Percentiles rank a stretch among this genome's conserved stretches.
These are phyloP conservation scores for Isoperla grammatica DNA, from an alignment of 2,888 invertebrate genomes.

Conservation along the genomic window DNA sequence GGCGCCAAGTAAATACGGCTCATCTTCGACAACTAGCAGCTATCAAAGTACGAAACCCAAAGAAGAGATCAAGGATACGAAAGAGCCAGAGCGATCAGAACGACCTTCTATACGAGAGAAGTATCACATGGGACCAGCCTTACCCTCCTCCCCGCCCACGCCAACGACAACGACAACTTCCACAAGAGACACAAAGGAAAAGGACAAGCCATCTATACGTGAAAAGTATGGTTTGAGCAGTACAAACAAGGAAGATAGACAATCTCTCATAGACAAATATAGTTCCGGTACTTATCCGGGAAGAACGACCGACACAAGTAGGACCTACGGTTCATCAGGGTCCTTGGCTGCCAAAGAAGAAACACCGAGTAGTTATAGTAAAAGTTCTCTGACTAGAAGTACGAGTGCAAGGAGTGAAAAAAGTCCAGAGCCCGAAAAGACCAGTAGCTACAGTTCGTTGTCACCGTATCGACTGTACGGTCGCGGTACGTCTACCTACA, in stretches of 20 bases:
- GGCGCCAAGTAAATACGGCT: constrained; percentile 1
- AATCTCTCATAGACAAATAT: constrained; percentile 11
- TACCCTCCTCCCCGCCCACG: neutral
- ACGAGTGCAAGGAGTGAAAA: neutral
- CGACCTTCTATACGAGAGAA: constrained; percentile 20
- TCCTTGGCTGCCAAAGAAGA: constrained; percentile 10
- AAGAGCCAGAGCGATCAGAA: constrained; percentile 19
- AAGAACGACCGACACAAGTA: neutral
- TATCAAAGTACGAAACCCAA: constrained; percentile 21
- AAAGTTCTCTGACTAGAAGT: constrained; percentile 14
- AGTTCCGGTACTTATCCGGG: neutral
- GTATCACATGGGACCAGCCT: constrained; percentile 13
- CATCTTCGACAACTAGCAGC: constrained; percentile 14
- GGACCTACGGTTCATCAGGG: constrained; percentile 1
- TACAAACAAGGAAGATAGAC: neutral
- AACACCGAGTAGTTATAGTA: neutral
- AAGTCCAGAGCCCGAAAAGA: neutral
- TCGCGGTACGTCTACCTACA: constrained; percentile 18
- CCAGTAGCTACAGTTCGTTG: neutral
- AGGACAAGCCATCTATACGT: neutral
- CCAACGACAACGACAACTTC: neutral
- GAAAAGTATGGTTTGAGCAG: neutral
- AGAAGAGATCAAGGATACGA: constrained; percentile 18
- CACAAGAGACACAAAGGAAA: neutral
- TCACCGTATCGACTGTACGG: constrained; percentile 26